These are phyloP conservation scores for Ailurus styani DNA, from an alignment of 2,113 vertebrate genomes.

Conservation along the genomic window DNA sequence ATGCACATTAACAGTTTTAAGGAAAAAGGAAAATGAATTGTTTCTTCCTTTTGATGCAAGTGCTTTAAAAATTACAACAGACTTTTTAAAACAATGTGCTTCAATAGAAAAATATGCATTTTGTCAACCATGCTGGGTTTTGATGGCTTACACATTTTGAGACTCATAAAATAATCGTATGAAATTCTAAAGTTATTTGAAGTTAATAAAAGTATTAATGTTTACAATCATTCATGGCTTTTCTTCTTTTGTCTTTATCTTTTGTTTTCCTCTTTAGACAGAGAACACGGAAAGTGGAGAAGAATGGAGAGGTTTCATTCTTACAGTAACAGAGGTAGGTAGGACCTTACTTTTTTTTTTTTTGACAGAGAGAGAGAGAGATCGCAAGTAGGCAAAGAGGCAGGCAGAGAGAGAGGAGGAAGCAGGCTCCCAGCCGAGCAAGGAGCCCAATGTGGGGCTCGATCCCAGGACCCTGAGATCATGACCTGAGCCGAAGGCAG, in stretches of 20 bases:
- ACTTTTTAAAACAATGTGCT: background rate
- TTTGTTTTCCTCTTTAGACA: constrained; percentile 75
- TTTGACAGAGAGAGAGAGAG: too few relatives aligned
- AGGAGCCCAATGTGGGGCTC: too few relatives aligned
- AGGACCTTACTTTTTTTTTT: too few relatives aligned
- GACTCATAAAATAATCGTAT: background rate
- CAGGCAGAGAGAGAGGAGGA: too few relatives aligned
- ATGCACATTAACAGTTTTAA: background rate
- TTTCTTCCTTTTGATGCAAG: constrained; percentile 13
- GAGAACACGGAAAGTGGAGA: constrained; percentile 81
- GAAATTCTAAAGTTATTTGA: constrained; percentile 20
- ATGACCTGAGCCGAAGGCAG: too few relatives aligned
- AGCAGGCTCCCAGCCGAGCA: too few relatives aligned
- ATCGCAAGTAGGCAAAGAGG: too few relatives aligned
- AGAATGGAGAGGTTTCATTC: constrained; percentile 87
- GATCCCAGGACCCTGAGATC: too few relatives aligned
- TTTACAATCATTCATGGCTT: background rate
- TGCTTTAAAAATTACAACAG: background rate
- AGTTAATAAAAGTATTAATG: background rate
- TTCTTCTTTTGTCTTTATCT: constrained; percentile 2
- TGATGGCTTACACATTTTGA: background rate
- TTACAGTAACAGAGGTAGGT: constrained; percentile 86
- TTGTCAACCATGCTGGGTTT: background rate
- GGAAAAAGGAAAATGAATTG: constrained; percentile 13
- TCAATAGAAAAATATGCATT: background rate